Evolutionary conservation across 2,888 invertebrate genomes (phyloP), one percentile per base, ranked within the genome.

Genomic region (Sthenelais limicola): DNA sequence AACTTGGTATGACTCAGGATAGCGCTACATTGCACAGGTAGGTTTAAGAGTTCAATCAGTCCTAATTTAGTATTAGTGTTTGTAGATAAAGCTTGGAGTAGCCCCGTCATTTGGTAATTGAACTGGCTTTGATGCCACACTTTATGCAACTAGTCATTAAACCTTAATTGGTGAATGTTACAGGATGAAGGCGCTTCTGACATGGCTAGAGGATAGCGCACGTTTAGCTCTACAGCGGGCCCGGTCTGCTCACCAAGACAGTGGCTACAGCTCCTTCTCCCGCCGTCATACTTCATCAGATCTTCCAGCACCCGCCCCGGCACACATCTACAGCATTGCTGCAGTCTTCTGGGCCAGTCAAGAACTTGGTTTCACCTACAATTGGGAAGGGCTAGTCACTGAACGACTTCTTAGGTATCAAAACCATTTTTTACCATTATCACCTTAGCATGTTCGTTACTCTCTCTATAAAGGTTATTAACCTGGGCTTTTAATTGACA

Each of bases 261-360:
- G 52, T 28, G 56, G 47, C 38, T 69, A 67, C 48, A 56, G 56
- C 38, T 54, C 71, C 21, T 33, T 33, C 32, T 32, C 49, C 5
- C 33, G 51, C 24, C 35, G 70, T 7, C 54, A 51, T 38, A n/a
- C 48, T 21, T 28, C 52, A 12, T 18, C 70, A 1, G 74, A 71
- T 54, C 75, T 84, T 28, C 82, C 83, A n/a, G 79, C 80, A 51
- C 85, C 86, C 1, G 83, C 86, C 15, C 81, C 85, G 2, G 79
- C 82, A 21, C 86, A 87, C 77, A 82, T 88, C 9, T 94, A 94
- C 81, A 94, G 94, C 75, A 91, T 94, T 54, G 93, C 96, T 3
- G 92, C 94, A 48, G 93, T 96, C 56, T 88, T 94, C 75, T 94
- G 94, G 94, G 91, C 92, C 70, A 84, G 84, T 72, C 79, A 80